Percentiles rank a stretch among this genome's conserved stretches.
Evolutionary conservation across 2,797 vertebrate species (phyloP).

Genomic region (Melopsittacus undulatus): DNA sequence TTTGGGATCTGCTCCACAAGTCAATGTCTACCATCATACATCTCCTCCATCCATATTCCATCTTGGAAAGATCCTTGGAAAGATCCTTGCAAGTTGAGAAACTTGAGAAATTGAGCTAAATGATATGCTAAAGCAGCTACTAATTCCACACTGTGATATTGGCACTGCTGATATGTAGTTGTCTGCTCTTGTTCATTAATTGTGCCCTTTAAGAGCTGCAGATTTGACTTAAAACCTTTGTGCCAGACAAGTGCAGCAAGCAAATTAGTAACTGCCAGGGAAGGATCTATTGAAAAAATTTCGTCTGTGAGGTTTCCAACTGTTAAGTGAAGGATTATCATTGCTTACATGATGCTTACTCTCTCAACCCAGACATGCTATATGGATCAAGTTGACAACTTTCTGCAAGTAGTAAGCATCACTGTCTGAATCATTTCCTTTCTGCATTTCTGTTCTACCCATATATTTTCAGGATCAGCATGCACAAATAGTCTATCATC

Average conservation of each 20-base stretch:
- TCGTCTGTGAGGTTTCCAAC: neutral
- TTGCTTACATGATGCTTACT: conserved; percentile 14
- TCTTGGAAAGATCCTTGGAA: neutral
- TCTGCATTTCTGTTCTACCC: neutral
- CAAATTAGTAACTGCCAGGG: conserved; percentile 27
- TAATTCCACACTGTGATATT: neutral
- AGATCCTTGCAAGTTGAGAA: neutral
- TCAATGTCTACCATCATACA: neutral
- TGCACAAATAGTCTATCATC: neutral
- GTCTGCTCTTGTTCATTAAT: neutral
- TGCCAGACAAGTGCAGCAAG: neutral
- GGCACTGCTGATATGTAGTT: neutral
- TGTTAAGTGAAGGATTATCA: conserved; percentile 34
- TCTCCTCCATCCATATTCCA: neutral
- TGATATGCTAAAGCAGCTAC: neutral
- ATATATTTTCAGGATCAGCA: conserved; percentile 21
- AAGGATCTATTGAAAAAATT: neutral
- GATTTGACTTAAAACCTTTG: conserved; percentile 21
- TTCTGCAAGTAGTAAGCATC: neutral
- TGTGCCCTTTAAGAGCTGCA: neutral
- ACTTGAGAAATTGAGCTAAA: neutral
- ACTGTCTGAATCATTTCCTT: neutral
- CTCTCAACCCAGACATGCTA: neutral
- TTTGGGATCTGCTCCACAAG: neutral
- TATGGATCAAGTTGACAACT: conserved; percentile 45